Evolutionary conservation across 53 echinoderm and acorn worm genomes (phyloP), one percentile per base, ranked within the genome.

Genomic region (Paelopatides confundens): DNA sequence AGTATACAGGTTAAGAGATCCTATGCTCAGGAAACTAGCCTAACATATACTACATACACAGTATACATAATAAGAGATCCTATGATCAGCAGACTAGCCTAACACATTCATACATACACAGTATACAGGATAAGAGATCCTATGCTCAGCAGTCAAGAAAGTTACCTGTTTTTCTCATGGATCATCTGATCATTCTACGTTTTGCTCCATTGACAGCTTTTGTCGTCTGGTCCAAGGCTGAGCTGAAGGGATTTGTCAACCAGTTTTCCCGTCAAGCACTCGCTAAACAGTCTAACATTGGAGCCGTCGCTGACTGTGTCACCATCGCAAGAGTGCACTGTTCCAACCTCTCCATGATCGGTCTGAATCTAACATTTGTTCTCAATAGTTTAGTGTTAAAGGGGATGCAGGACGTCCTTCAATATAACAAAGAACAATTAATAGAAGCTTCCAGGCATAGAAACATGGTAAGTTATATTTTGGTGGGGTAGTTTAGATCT

Each of bases 251-350:
- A 24, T 97, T 93, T 43, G 91, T 94, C 23, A 88, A 93, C 52
- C 95, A 94, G 63, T 97, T 95, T 81, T 97, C 98, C 13, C 92
- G 95, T 2, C 98, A 97, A 87, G 98, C 98, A 18, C 95, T 97
- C 7, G 95, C 98, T 87, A 97, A 93, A 81, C 93, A 97, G 69
- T 93, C 98, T 1, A 94, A 92, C 77, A 85, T 97, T 31, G 85
- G 87, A 65, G 93, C 92, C 1, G 98, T 97, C 2, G 98, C 98
- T 14, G 95, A 97, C 77, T 95, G 98, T 64, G 93, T 97, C 23
- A 78, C 82, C 31, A 97, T 95, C 23, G 98, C 98, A 12, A 77
- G 98, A 30, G 88, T 39, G 0, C 93, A 95, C 71, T 97, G 98
- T 81, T 82, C 91, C 18, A 92, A 85, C 2, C 88, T 97, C 17